These are phyloP conservation scores for Drosophila obscura DNA, from an alignment of 1,140 invertebrate species.

Conservation along the genomic window DNA sequence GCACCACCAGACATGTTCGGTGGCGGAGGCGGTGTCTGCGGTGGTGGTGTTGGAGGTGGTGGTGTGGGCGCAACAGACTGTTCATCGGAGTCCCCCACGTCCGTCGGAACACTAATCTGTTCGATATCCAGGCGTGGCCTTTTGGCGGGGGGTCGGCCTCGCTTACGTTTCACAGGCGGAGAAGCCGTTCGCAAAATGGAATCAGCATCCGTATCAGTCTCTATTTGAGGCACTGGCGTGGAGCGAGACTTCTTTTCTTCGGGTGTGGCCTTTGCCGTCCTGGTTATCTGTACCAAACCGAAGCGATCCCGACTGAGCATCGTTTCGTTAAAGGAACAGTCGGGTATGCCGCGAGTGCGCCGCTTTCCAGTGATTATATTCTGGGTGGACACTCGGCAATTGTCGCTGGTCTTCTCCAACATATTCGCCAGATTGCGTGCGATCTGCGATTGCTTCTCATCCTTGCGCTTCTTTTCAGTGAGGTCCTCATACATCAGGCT, in stretches of 20 bases:
- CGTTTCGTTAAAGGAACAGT: slow-evolving; percentile 59
- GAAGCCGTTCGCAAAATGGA: background rate
- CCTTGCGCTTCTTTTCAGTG: slow-evolving; percentile 2
- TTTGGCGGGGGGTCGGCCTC: slow-evolving; percentile 14
- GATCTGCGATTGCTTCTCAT: background rate
- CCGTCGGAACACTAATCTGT: background rate
- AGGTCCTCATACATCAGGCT: slow-evolving; percentile 29
- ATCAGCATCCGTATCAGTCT: background rate
- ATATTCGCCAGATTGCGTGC: slow-evolving; percentile 44
- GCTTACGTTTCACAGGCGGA: slow-evolving; percentile 11
- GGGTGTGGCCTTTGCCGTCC: background rate
- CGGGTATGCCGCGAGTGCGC: slow-evolving; percentile 41
- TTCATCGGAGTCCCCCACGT: background rate
- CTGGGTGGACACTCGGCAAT: slow-evolving; percentile 71
- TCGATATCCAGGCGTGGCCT: background rate
- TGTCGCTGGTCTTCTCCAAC: slow-evolving; percentile 67
- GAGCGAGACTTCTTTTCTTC: background rate
- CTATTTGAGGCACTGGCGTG: background rate
- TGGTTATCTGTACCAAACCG: slow-evolving; percentile 18
- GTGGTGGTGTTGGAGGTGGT: background rate
- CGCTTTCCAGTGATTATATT: slow-evolving; percentile 75
- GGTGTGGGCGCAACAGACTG: too few relatives aligned
- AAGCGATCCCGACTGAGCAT: slow-evolving; percentile 40
- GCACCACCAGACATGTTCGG: background rate
- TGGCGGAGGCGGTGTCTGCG: background rate